Evolutionary conservation across 2,113 vertebrate genomes (phyloP).

Genomic region (Brienomyrus brachyistius): DNA sequence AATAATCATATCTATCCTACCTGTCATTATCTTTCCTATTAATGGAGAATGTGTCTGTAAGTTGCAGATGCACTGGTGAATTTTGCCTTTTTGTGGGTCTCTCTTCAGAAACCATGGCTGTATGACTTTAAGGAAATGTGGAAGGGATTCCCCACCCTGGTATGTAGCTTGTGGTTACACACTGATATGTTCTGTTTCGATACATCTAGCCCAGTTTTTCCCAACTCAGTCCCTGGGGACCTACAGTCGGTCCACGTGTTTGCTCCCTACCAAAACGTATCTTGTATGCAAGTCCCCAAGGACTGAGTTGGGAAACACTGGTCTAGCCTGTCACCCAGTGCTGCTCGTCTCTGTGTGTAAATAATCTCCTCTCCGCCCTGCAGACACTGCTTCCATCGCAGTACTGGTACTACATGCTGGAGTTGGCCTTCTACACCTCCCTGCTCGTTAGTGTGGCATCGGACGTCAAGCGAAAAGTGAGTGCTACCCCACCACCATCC

Average conservation of each 20-base stretch:
- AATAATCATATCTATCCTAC: neutral
- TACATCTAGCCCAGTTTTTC: neutral
- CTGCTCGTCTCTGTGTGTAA: neutral
- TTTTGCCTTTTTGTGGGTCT: conserved; percentile 20
- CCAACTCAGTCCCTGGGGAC: neutral
- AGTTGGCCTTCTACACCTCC: conserved; percentile 81
- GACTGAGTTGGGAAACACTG: neutral
- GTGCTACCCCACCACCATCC: neutral
- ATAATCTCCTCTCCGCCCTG: conserved; percentile 9
- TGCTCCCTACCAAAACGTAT: neutral
- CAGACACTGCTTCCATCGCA: conserved; percentile 71
- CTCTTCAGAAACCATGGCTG: conserved; percentile 87
- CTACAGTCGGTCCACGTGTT: neutral
- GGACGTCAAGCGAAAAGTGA: conserved; percentile 85
- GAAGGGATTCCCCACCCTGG: conserved; percentile 86
- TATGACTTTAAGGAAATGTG: conserved; percentile 83
- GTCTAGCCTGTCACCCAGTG: neutral
- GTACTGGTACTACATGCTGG: conserved; percentile 86
- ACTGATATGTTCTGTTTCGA: neutral
- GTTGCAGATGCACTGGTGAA: neutral
- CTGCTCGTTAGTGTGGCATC: conserved; percentile 77
- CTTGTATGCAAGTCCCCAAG: neutral
- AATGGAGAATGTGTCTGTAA: neutral
- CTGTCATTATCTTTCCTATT: conserved; percentile 30
- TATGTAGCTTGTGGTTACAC: conserved; percentile 43